phyloP scores from a whole-genome alignment of 2,888 invertebrate species.

The Amiota communis region DNA sequence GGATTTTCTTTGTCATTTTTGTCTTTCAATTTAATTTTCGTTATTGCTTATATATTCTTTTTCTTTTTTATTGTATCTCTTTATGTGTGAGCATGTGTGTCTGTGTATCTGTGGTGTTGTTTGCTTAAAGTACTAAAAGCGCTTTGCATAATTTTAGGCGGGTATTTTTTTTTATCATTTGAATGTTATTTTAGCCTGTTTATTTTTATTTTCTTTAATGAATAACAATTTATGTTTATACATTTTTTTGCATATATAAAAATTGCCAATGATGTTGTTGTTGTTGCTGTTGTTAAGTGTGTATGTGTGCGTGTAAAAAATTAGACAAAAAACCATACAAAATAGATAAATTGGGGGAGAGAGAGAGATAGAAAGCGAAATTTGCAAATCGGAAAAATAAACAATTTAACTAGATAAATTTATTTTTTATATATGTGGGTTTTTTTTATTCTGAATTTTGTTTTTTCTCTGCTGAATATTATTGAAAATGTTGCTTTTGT shows the following conservation, averaged over 20 bases:
- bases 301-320: conserved; percentile 15
- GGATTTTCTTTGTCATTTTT: too few species aligned
- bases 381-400: too few species aligned
- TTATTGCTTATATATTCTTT: too few species aligned
- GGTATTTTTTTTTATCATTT: conserved; percentile 9
- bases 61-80: background rate
- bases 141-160: conserved; percentile 22
- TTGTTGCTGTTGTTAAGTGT: background rate
- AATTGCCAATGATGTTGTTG: too few species aligned
- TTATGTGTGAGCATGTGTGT: conserved; percentile 18
- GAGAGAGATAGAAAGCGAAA: too few species aligned
- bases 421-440: too few species aligned
- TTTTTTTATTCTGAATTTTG: background rate
- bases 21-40: too few species aligned
- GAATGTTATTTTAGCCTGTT: conserved; percentile 46
- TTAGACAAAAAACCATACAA: background rate
- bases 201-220: background rate
- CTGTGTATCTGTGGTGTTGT: conserved; percentile 16
- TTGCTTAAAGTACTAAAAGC: conserved; percentile 27
- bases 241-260: too few species aligned
- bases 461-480: background rate
- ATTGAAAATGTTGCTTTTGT: background rate
- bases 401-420: too few species aligned
- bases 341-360: too few species aligned
- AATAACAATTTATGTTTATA: too few species aligned